These are phyloP conservation scores for Argyresthia goedartella DNA, from an alignment of 2,888 invertebrate species.

Conservation along the genomic window DNA sequence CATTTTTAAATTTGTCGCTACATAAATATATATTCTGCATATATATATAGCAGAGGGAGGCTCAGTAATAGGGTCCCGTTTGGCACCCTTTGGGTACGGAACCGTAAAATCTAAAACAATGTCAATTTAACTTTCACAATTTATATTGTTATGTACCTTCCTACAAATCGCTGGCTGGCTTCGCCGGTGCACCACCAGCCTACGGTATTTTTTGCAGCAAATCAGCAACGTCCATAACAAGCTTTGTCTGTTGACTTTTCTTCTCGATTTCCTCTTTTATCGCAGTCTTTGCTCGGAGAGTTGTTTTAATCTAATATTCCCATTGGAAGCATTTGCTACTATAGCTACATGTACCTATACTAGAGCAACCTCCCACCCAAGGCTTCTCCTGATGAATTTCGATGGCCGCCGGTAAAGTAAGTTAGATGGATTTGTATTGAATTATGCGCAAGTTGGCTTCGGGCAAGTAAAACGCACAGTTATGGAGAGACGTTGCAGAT, in stretches of 20 bases:
- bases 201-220: conserved; percentile 23
- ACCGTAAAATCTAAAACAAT: too few species aligned
- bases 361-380: neutral
- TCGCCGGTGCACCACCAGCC: conserved; percentile 1
- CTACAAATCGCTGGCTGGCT: conserved; percentile 19
- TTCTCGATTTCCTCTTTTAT: neutral
- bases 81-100: too few species aligned
- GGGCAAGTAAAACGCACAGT: neutral
- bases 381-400: too few species aligned
- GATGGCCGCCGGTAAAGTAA: too few species aligned
- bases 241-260: conserved; percentile 16
- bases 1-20: too few species aligned
- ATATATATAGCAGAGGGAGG: too few species aligned
- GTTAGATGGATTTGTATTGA: conserved; percentile 40
- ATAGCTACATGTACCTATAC: neutral
- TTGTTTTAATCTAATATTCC: neutral
- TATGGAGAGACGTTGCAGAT: too few species aligned
- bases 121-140: neutral
- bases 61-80: too few species aligned
- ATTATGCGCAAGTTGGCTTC: conserved; percentile 21
- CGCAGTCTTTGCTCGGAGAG: neutral
- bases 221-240: conserved; percentile 29
- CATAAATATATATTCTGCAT: too few species aligned
- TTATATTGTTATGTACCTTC: conserved; percentile 18
- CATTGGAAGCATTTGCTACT: neutral